phyloP scores from a whole-genome alignment of 2,888 invertebrate genomes.

The Temnothorax ravouxi region DNA sequence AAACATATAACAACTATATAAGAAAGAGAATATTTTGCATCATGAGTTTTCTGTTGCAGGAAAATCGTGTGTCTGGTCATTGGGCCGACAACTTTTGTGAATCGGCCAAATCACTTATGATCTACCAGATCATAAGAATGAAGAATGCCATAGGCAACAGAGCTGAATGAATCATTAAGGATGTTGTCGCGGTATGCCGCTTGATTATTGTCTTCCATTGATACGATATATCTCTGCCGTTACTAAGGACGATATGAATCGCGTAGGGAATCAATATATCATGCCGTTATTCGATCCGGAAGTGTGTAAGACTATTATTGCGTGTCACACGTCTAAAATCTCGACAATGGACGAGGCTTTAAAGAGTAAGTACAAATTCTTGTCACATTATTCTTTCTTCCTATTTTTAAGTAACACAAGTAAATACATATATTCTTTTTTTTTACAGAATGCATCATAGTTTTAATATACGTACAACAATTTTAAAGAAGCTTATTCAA shows the following conservation, averaged over 20 bases:
- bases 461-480: conserved; percentile 88
- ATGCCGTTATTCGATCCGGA: conserved; percentile 89
- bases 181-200: conserved; percentile 89
- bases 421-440: conserved; percentile 25
- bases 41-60: conserved; percentile 85
- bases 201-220: conserved; percentile 90
- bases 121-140: conserved; percentile 94
- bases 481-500: conserved; percentile 89
- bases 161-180: conserved; percentile 90
- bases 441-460: conserved; percentile 88
- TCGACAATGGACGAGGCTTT: conserved; percentile 89
- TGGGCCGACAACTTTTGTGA: conserved; percentile 90
- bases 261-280: conserved; percentile 91
- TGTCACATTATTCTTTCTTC: neutral
- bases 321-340: conserved; percentile 93
- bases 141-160: conserved; percentile 93
- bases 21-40: neutral
- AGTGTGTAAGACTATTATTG: conserved; percentile 90
- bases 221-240: conserved; percentile 90
- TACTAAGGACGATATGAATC: conserved; percentile 89
- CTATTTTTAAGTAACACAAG: neutral
- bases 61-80: conserved; percentile 87
- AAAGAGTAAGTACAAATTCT: conserved; percentile 88
- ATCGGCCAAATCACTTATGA: conserved; percentile 94
- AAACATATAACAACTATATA: neutral